Percentiles rank a stretch among this genome's conserved stretches.
Evolutionary conservation across 2,888 invertebrate genomes (phyloP).

Genomic region (Ectemnius continuus): DNA sequence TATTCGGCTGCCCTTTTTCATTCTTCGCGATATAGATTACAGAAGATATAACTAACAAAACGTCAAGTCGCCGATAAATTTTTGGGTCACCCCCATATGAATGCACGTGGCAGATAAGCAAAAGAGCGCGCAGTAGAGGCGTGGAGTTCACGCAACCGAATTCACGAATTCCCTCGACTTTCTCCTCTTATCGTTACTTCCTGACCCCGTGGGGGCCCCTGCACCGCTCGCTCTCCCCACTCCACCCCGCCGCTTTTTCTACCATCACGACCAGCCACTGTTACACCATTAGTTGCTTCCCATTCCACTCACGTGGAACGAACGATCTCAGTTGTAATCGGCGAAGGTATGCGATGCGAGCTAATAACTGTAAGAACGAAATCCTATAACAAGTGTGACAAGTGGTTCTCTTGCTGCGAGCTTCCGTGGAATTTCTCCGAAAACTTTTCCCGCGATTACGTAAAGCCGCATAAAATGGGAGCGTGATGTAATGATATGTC

Average conservation of each 20-base stretch:
- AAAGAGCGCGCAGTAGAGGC: constrained; percentile 25
- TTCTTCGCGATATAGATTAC: no score
- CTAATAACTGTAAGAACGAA: no score
- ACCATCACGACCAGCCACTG: not conserved
- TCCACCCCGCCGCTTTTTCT: not conserved
- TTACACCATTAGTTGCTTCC: not conserved
- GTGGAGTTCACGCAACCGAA: constrained; percentile 47
- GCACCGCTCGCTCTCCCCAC: constrained; percentile 39
- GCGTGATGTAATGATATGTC: not conserved
- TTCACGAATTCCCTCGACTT: constrained; percentile 65
- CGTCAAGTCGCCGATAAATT: no score
- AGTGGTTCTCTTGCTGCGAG: no score
- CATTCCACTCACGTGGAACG: not conserved
- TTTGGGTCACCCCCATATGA: constrained; percentile 7
- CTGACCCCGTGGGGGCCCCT: constrained; percentile 34
- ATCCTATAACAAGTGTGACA: no score
- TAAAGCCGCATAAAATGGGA: not conserved
- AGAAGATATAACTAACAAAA: no score
- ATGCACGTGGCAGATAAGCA: constrained; percentile 51
- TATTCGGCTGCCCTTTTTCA: no score
- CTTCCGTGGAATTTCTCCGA: not conserved
- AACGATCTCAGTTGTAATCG: no score
- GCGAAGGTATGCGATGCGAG: no score
- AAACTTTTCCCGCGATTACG: constrained; percentile 4
- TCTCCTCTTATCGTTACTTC: constrained; percentile 62